Evolutionary conservation across 2,113 vertebrate species (phyloP).

Genomic region (Bettongia penicillata): DNA sequence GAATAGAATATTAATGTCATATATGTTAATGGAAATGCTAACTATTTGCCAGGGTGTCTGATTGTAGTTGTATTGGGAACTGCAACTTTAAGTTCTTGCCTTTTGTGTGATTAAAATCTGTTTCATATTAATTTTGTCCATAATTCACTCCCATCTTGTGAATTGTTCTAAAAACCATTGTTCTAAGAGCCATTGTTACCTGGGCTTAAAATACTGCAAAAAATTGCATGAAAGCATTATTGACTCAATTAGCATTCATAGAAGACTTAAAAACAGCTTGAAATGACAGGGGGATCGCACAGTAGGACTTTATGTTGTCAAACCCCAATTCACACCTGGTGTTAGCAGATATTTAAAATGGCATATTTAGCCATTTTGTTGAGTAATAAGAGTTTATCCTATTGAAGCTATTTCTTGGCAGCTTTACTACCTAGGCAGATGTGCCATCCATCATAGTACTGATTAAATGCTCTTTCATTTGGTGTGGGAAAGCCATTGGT

Average conservation of each 20-base stretch:
- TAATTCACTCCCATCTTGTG: constrained; percentile 35
- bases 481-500: neutral
- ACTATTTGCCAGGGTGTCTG: constrained; percentile 6
- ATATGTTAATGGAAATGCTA: neutral
- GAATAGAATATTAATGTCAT: constrained; percentile 35
- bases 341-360: constrained; percentile 5
- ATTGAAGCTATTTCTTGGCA: neutral
- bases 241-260: constrained; percentile 41
- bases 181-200: neutral
- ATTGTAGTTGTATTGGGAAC: neutral
- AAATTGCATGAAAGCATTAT: constrained; percentile 19
- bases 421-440: neutral
- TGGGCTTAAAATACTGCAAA: constrained; percentile 37
- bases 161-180: constrained; percentile 49
- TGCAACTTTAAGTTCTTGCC: constrained; percentile 15
- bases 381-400: neutral
- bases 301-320: constrained; percentile 41
- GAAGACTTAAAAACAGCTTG: constrained; percentile 28
- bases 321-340: neutral
- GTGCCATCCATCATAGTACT: neutral
- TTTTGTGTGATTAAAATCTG: constrained; percentile 45
- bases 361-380: neutral
- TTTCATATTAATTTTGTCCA: constrained; percentile 36
- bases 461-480: neutral
- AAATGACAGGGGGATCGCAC: constrained; percentile 42